These are phyloP conservation scores for Indri indri DNA, from an alignment of 2,113 vertebrate genomes.

Conservation along the genomic window DNA sequence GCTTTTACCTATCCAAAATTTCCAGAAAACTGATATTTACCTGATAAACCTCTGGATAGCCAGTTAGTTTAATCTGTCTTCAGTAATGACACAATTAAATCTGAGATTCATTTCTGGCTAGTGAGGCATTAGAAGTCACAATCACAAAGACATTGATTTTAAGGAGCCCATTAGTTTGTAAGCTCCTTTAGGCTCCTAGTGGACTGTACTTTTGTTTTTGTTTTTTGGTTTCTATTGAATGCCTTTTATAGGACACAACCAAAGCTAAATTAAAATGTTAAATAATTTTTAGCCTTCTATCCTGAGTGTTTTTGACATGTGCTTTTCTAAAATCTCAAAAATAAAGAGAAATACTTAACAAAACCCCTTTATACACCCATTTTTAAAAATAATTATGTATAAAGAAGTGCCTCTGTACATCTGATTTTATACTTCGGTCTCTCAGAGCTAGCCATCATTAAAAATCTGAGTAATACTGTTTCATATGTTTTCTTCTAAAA, in stretches of 20 bases:
- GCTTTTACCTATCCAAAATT: neutral
- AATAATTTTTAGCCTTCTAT: neutral
- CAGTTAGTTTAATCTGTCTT: neutral
- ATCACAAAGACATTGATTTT: neutral
- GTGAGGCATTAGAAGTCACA: neutral
- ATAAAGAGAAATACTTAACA: neutral
- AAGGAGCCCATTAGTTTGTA: neutral
- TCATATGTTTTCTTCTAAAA: neutral
- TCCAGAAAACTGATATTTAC: neutral
- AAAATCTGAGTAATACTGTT: neutral
- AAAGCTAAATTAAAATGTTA: too few species aligned
- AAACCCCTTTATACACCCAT: neutral
- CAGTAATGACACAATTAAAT: neutral
- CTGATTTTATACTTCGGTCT: neutral
- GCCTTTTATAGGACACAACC: too few species aligned
- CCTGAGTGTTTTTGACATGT: neutral
- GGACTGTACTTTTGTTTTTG: neutral
- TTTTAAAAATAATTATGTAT: neutral
- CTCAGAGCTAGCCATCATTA: neutral
- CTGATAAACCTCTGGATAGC: neutral
- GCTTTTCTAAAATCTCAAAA: neutral
- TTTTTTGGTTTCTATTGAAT: too few species aligned
- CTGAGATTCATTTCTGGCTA: neutral
- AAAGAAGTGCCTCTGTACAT: neutral
- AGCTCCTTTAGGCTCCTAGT: neutral